Percentiles rank a stretch among this genome's conserved stretches.
Evolutionary conservation across 2,888 invertebrate species (phyloP).

Genomic region (Arenicola marina): DNA sequence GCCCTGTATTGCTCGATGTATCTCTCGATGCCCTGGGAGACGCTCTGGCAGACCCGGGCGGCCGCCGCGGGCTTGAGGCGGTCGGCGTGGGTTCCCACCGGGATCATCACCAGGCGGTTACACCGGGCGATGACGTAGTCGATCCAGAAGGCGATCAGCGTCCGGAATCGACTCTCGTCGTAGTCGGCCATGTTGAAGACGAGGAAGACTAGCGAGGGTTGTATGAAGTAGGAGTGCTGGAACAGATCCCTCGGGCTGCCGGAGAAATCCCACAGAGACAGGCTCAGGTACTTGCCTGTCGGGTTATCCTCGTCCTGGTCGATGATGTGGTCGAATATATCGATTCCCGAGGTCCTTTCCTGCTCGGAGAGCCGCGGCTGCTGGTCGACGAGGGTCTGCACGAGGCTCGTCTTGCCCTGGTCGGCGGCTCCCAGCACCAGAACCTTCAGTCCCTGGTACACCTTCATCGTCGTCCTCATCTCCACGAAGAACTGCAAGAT

Average conservation of each 20-base stretch:
- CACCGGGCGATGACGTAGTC: slow-evolving; percentile 56
- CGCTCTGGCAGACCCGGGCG: slow-evolving; percentile 34
- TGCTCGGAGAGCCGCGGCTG: slow-evolving; percentile 50
- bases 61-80: slow-evolving; percentile 31
- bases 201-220: slow-evolving; percentile 48
- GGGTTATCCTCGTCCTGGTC: slow-evolving; percentile 38
- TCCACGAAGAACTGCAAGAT: slow-evolving; percentile 54
- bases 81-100: slow-evolving; percentile 56
- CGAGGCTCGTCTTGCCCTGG: slow-evolving; percentile 37
- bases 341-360: slow-evolving; percentile 48
- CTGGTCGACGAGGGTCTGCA: slow-evolving; percentile 53
- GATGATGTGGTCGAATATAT: slow-evolving; percentile 38
- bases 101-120: slow-evolving; percentile 49
- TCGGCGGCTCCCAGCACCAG: slow-evolving; percentile 31
- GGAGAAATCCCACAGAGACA: slow-evolving; percentile 47
- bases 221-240: slow-evolving; percentile 50
- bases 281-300: slow-evolving; percentile 34
- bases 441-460: slow-evolving; percentile 41
- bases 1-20: slow-evolving; percentile 35
- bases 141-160: slow-evolving; percentile 54
- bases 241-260: slow-evolving; percentile 51
- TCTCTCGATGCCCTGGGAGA: slow-evolving; percentile 33
- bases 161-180: slow-evolving; percentile 41
- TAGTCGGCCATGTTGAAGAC: slow-evolving; percentile 56
- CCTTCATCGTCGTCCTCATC: slow-evolving; percentile 45